phyloP scores from a whole-genome alignment of 1,140 invertebrate species.

The Listronotus bonariensis region DNA sequence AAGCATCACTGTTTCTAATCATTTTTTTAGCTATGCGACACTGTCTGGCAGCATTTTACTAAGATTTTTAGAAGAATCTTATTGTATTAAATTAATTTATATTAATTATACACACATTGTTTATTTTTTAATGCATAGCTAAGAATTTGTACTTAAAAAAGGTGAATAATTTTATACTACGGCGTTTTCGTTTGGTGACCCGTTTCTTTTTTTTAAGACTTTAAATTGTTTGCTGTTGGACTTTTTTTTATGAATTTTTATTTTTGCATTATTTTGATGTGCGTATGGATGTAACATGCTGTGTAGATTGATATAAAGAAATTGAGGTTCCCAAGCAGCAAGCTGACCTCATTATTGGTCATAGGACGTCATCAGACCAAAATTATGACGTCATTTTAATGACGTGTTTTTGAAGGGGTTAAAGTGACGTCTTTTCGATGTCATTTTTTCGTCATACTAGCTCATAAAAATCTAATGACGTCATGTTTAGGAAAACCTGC shows the following conservation, averaged over 20 bases:
- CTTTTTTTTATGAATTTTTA: not conserved
- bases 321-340: too few relatives aligned
- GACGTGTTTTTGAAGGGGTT: too few relatives aligned
- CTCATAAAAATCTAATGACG: too few relatives aligned
- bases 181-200: slow-evolving; percentile 1
- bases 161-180: slow-evolving; percentile 1
- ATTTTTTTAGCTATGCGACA: slow-evolving; percentile 7
- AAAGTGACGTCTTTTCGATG: too few relatives aligned
- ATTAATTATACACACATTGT: not conserved
- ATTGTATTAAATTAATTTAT: too few relatives aligned
- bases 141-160: slow-evolving; percentile 4
- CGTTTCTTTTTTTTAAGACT: not conserved
- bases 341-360: too few relatives aligned
- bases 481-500: too few relatives aligned
- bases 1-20: not conserved
- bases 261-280: slow-evolving; percentile 43
- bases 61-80: too few relatives aligned
- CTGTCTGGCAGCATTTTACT: not conserved
- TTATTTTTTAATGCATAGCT: slow-evolving; percentile 3
- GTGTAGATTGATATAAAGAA: slow-evolving; percentile 51
- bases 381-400: too few relatives aligned
- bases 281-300: slow-evolving; percentile 49
- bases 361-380: too few relatives aligned
- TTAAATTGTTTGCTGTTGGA: not conserved
- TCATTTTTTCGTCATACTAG: too few relatives aligned